These are phyloP conservation scores for Hiodon tergisus DNA, from an alignment of 2,113 vertebrate species.

Conservation along the genomic window DNA sequence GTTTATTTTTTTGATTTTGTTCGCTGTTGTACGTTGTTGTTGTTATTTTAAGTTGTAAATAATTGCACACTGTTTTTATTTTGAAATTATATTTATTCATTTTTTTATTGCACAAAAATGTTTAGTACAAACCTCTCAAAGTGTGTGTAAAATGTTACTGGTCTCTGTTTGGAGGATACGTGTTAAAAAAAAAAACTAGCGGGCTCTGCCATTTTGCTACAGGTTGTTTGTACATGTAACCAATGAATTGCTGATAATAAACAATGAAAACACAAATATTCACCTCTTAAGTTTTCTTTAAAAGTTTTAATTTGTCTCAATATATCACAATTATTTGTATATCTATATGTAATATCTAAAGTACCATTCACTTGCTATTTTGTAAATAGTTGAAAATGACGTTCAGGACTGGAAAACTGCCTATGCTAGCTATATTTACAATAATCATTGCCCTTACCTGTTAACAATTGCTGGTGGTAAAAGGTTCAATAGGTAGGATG, in stretches of 20 bases:
- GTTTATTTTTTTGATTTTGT: conserved; percentile 37
- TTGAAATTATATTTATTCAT: conserved; percentile 72
- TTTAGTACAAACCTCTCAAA: conserved; percentile 62
- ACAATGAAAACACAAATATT: conserved; percentile 50
- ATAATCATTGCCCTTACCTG: too few relatives aligned
- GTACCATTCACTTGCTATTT: too few relatives aligned
- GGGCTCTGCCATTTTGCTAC: conserved; percentile 63
- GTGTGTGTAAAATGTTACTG: conserved; percentile 35
- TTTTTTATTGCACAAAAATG: conserved; percentile 74
- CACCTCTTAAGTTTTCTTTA: too few relatives aligned
- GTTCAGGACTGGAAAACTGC: too few relatives aligned
- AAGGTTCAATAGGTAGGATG: too few relatives aligned
- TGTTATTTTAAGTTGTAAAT: conserved; percentile 86
- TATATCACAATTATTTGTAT: too few relatives aligned
- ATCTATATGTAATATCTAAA: too few relatives aligned
- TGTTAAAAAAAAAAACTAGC: conserved; percentile 48
- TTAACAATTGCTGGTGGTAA: too few relatives aligned
- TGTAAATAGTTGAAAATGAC: too few relatives aligned
- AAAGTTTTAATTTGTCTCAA: too few relatives aligned
- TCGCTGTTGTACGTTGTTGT: conserved; percentile 35
- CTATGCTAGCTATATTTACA: too few relatives aligned
- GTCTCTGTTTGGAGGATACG: conserved; percentile 61
- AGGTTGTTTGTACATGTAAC: conserved; percentile 88
- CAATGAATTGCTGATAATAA: conserved; percentile 85
- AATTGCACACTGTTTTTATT: conserved; percentile 75